Evolutionary conservation across 2,113 vertebrate genomes (phyloP).

Genomic region (Nyctibius bracteatus): DNA sequence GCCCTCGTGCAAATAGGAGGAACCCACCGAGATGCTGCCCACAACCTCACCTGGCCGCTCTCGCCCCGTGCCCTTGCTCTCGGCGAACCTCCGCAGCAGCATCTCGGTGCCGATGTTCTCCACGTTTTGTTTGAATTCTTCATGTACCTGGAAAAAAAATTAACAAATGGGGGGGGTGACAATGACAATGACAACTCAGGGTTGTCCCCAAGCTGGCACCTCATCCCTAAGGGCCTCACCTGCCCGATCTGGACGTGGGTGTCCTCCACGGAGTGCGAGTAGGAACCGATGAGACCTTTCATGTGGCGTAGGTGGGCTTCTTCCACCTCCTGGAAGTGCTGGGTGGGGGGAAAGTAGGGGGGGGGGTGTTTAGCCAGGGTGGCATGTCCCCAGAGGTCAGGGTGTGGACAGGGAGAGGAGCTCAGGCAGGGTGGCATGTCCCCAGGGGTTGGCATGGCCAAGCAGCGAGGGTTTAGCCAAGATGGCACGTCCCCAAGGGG

Average conservation of each 20-base stretch:
- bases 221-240: slow-evolving; percentile 61
- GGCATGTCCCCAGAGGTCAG: neutral
- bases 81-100: slow-evolving; percentile 86
- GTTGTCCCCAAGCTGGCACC: too few relatives aligned
- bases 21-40: neutral
- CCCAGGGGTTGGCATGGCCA: neutral
- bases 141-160: slow-evolving; percentile 80
- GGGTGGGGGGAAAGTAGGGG: neutral
- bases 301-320: slow-evolving; percentile 88
- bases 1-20: too few relatives aligned
- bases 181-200: too few relatives aligned
- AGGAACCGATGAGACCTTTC: slow-evolving; percentile 90
- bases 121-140: slow-evolving; percentile 96
- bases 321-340: slow-evolving; percentile 94
- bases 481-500: neutral
- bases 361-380: fast-evolving
- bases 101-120: slow-evolving; percentile 89
- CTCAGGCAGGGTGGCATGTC: too few relatives aligned
- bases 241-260: slow-evolving; percentile 96
- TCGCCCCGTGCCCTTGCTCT: slow-evolving; percentile 89
- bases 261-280: slow-evolving; percentile 91
- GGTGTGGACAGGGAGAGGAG: fast-evolving
- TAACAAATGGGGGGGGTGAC: neutral
- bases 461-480: too few relatives aligned
- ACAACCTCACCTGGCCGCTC: slow-evolving; percentile 83